Evolutionary conservation across 2,888 invertebrate species (phyloP).

Genomic region (Nymphalis urticae): DNA sequence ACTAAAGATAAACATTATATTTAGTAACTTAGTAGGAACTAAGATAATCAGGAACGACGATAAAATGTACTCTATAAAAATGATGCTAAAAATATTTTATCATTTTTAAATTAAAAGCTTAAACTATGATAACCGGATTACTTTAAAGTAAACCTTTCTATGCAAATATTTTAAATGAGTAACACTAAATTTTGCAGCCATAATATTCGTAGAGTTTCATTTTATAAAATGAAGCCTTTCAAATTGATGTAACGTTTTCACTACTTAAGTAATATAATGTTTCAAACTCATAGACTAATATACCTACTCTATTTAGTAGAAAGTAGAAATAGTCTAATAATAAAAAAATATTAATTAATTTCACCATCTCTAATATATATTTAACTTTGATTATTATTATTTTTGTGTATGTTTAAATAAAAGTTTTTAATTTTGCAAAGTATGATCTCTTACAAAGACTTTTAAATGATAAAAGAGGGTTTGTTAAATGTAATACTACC

Average conservation of each 20-base stretch:
- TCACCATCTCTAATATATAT: too few species aligned
- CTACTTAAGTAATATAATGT: constrained; percentile 16
- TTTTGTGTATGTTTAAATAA: too few species aligned
- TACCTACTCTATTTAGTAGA: neutral
- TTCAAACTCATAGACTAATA: neutral
- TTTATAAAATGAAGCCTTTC: constrained; percentile 24
- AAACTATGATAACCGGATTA: constrained; percentile 8
- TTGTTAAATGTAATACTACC: too few species aligned
- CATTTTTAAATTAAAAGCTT: neutral
- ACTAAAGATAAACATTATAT: too few species aligned
- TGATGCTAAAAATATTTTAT: neutral
- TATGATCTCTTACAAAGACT: too few species aligned
- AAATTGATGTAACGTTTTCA: constrained; percentile 17
- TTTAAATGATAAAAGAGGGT: too few species aligned
- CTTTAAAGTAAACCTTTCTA: constrained; percentile 4
- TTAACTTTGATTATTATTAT: too few species aligned
- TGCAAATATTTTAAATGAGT: constrained; percentile 19
- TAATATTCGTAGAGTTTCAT: constrained; percentile 19
- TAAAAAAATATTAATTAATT: too few species aligned
- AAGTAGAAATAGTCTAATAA: too few species aligned
- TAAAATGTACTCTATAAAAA: neutral
- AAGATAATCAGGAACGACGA: neutral
- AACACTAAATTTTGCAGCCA: constrained; percentile 10
- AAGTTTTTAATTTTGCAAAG: too few species aligned
- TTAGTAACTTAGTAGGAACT: too few species aligned